phyloP scores from a whole-genome alignment of 1,140 invertebrate species.

The Nephotettix cincticeps region DNA sequence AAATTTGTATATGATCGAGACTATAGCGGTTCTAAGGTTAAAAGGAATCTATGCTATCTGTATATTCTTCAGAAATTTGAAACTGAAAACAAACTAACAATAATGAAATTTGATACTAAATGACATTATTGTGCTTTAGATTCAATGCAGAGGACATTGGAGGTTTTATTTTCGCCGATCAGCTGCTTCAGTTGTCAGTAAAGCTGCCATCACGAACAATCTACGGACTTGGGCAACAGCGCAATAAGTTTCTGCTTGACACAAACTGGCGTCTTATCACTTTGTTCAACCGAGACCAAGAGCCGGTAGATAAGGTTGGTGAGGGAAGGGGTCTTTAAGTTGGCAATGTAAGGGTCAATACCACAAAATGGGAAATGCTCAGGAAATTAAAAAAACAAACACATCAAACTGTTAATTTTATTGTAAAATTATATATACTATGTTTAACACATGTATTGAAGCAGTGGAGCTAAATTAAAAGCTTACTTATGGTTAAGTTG shows the following conservation, averaged over 20 bases:
- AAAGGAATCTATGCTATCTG: conserved; percentile 15
- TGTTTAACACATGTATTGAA: no score
- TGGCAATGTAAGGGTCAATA: no score
- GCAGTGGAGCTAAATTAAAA: no score
- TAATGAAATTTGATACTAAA: background rate
- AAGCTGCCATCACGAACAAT: conserved; percentile 60
- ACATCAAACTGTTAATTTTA: no score
- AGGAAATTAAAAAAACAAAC: no score
- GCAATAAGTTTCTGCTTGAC: conserved; percentile 58
- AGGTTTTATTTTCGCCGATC: conserved; percentile 77
- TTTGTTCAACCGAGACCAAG: conserved; percentile 65
- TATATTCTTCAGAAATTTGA: background rate
- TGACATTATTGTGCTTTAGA: conserved; percentile 47
- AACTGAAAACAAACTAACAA: background rate
- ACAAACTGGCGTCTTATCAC: conserved; percentile 66
- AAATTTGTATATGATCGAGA: background rate
- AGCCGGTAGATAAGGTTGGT: conserved; percentile 60
- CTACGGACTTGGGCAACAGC: conserved; percentile 81
- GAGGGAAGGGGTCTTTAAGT: no score
- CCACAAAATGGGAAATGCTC: no score
- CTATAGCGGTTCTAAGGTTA: conserved; percentile 1
- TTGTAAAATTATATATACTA: no score
- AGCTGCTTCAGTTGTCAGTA: conserved; percentile 80
- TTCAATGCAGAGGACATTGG: conserved; percentile 72
- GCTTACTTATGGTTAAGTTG: no score